Evolutionary conservation across 2,113 vertebrate genomes (phyloP).

Genomic region (Trachemys scripta): DNA sequence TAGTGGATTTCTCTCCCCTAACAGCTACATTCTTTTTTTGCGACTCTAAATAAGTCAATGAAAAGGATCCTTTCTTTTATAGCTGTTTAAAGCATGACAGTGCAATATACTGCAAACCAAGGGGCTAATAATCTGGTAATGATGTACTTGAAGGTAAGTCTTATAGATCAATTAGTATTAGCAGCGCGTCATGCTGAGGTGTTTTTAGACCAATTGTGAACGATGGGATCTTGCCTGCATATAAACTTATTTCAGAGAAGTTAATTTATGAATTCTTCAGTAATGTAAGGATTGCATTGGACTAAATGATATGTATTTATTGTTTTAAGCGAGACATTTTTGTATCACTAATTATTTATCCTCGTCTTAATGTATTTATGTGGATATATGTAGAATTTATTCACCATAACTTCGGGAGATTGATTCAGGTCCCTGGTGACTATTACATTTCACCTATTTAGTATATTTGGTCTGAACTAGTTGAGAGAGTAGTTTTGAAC

Average conservation of each 20-base stretch:
- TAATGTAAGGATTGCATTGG: constrained; percentile 86
- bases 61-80: constrained; percentile 80
- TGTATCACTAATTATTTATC: constrained; percentile 99
- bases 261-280: constrained; percentile 92
- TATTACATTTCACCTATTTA: constrained; percentile 88
- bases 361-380: constrained; percentile 97
- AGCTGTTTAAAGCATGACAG: constrained; percentile 86
- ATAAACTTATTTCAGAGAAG: constrained; percentile 81
- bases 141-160: constrained; percentile 97
- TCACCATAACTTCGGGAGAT: constrained; percentile 86
- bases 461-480: constrained; percentile 87
- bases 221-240: constrained; percentile 72
- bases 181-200: constrained; percentile 86
- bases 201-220: constrained; percentile 78
- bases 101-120: constrained; percentile 86
- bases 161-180: constrained; percentile 85
- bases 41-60: constrained; percentile 73
- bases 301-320: constrained; percentile 95
- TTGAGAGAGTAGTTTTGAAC: constrained; percentile 88
- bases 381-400: constrained; percentile 89
- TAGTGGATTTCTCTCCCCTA: constrained; percentile 79
- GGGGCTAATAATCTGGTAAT: constrained; percentile 86
- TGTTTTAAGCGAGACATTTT: constrained; percentile 93
- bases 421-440: constrained; percentile 82
- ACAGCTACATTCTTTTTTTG: constrained; percentile 77